phyloP scores from a whole-genome alignment of 2,797 vertebrate species.

The Poliocrania exsul region DNA sequence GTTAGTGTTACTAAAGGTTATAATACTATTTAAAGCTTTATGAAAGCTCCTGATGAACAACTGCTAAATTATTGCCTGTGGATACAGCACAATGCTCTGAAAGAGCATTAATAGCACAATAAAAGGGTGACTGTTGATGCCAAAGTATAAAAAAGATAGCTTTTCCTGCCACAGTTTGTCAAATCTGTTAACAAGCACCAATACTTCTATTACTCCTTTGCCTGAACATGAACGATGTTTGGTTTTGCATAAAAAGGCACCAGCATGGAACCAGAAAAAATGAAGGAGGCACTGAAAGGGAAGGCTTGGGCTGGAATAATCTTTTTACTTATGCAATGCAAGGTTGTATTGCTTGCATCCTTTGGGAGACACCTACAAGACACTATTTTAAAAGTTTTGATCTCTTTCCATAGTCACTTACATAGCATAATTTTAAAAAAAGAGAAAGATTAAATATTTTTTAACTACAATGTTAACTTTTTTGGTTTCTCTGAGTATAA shows the following conservation, averaged over 20 bases:
- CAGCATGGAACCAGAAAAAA: not conserved
- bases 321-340: not conserved
- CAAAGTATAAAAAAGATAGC: constrained; percentile 64
- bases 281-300: not conserved
- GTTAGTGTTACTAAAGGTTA: constrained; percentile 64
- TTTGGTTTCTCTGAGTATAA: accelerated
- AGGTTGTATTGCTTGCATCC: not conserved
- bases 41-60: constrained; percentile 72
- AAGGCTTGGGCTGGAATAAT: accelerated
- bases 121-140: constrained; percentile 70
- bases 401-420: not conserved
- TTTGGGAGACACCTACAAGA: not conserved
- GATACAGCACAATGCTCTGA: constrained; percentile 53
- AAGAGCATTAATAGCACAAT: constrained; percentile 70
- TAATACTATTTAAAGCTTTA: constrained; percentile 69
- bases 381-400: not conserved
- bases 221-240: constrained; percentile 33
- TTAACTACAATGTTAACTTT: not conserved
- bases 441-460: not conserved
- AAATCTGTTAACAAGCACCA: constrained; percentile 60
- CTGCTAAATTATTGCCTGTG: constrained; percentile 73
- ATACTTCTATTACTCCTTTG: constrained; percentile 48
- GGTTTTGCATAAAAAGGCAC: constrained; percentile 13
- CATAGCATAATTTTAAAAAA: accelerated
- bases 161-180: constrained; percentile 62